Percentiles rank a stretch among this genome's conserved stretches.
Conservation (phyloP, 37 sponge, comb jelly and placozoan genomes). For the Amphimedon queenslandica region DNA sequence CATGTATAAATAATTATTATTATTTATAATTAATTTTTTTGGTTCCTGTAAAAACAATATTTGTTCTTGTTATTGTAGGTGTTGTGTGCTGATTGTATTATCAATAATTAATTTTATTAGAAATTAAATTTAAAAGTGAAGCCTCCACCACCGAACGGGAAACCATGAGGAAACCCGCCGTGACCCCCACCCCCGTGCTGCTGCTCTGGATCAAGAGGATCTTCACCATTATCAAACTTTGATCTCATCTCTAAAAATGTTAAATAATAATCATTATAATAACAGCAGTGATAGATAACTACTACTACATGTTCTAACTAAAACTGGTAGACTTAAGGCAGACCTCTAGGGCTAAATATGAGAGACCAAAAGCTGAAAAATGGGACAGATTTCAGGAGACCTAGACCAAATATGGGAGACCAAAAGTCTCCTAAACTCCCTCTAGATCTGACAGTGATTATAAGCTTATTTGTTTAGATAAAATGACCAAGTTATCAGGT, state of each 20-base stretch:
- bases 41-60: no score
- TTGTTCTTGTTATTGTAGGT: no score
- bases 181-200: slow-evolving; percentile 61
- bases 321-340: not conserved
- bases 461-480: no score
- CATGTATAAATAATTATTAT: no score
- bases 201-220: slow-evolving; percentile 90
- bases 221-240: slow-evolving; percentile 97
- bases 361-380: no score
- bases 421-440: no score
- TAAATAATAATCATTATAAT: not conserved
- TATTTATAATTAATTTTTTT: no score
- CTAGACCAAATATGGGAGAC: no score
- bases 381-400: no score
- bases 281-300: no score
- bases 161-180: slow-evolving; percentile 37
- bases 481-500: no score
- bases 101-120: slow-evolving; percentile 7
- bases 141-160: slow-evolving; percentile 53
- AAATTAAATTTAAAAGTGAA: slow-evolving; percentile 96
- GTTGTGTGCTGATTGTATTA: not conserved
- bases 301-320: not conserved
- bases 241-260: slow-evolving; percentile 65
- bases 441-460: no score
- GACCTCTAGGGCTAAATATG: not conserved